A percentile compares a stretch with the other conserved stretches of the same genome.
These are phyloP conservation scores for Calyptomena viridis DNA, from an alignment of 2,113 vertebrate genomes.

Conservation along the genomic window DNA sequence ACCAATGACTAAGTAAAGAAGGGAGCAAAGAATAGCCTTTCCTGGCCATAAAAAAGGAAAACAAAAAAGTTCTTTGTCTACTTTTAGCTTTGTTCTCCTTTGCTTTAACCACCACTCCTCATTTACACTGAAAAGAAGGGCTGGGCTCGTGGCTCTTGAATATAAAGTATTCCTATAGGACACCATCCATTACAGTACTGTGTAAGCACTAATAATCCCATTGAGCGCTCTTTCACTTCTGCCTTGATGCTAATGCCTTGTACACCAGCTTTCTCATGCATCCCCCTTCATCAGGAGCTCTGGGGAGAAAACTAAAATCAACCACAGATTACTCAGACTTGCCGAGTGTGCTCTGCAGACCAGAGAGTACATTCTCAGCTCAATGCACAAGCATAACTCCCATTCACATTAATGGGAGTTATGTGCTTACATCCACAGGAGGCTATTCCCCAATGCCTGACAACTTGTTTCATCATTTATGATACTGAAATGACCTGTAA, in stretches of 20 bases:
- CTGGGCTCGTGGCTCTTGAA: background rate
- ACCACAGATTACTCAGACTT: slow-evolving; percentile 34
- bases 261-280: slow-evolving; percentile 13
- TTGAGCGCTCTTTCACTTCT: background rate
- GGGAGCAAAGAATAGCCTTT: background rate
- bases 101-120: background rate
- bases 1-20: background rate
- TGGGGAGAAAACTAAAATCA: slow-evolving; percentile 38
- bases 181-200: slow-evolving; percentile 14
- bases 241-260: slow-evolving; percentile 25
- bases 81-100: background rate
- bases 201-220: slow-evolving; percentile 15
- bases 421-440: slow-evolving; percentile 6
- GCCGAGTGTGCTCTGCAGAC: background rate
- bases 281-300: background rate
- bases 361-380: background rate
- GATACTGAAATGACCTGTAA: background rate
- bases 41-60: background rate
- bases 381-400: background rate
- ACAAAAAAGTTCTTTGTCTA: background rate
- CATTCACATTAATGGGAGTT: background rate
- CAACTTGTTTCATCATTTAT: slow-evolving; percentile 3
- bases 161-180: background rate
- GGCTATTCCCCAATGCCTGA: background rate
- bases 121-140: background rate